A percentile compares a stretch with the other conserved stretches of the same genome.
These are phyloP conservation scores for Platalea minor DNA, from an alignment of 2,797 vertebrate genomes.

Conservation along the genomic window DNA sequence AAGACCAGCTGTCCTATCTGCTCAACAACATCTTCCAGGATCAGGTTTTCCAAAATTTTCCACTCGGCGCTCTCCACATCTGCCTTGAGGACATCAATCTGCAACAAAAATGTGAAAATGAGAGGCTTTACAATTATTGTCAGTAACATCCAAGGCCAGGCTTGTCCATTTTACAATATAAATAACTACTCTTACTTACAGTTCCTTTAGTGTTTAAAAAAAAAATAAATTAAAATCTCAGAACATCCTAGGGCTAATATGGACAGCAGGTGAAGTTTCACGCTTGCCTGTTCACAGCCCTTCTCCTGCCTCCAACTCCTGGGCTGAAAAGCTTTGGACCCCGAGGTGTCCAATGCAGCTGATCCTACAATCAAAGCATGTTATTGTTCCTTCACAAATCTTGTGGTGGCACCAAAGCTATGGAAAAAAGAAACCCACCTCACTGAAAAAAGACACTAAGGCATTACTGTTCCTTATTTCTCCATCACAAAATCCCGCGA, in stretches of 20 bases:
- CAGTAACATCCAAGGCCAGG: background rate
- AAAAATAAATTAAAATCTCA: background rate
- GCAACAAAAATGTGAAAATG: constrained; percentile 8
- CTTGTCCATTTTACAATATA: background rate
- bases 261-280: rapidly evolving
- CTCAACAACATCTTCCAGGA: constrained; percentile 87
- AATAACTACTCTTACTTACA: background rate
- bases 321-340: background rate
- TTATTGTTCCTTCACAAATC: background rate
- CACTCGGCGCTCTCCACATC: constrained; percentile 96
- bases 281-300: background rate
- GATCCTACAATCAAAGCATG: background rate
- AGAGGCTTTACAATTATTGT: background rate
- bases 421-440: background rate
- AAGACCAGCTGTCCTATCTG: constrained; percentile 91
- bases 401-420: background rate
- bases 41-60: constrained; percentile 95
- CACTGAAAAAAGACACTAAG: background rate
- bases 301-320: background rate
- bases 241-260: background rate
- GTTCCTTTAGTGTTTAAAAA: background rate
- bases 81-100: constrained; percentile 93
- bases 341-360: rapidly evolving
- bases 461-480: background rate
- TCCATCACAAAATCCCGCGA: background rate